Evolutionary conservation across 2,113 vertebrate species (phyloP).

Genomic region (Tragelaphus scriptus): DNA sequence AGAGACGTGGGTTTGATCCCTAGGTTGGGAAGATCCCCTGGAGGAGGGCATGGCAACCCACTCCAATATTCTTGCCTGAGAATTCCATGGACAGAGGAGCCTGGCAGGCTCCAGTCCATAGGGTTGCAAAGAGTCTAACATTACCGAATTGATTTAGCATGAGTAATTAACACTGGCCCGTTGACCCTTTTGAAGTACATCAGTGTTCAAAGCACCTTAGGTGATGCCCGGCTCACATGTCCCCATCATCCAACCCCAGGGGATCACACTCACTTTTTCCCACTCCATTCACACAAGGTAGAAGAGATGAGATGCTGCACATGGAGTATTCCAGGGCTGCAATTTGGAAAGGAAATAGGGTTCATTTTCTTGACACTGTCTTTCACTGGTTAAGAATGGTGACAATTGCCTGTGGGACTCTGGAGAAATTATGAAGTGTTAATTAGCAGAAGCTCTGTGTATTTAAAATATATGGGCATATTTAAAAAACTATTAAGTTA

Average conservation of each 20-base stretch:
- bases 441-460: constrained; percentile 65
- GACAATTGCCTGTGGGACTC: constrained; percentile 54
- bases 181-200: not conserved
- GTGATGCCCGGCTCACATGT: not conserved
- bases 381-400: constrained; percentile 49
- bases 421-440: constrained; percentile 66
- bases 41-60: not conserved
- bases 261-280: not conserved
- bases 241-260: not conserved
- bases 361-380: constrained; percentile 62
- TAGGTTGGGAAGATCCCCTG: not conserved
- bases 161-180: not conserved
- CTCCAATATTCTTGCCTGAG: not conserved
- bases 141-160: not conserved
- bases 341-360: constrained; percentile 32
- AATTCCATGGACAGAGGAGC: not conserved
- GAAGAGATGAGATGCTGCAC: not conserved
- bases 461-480: constrained; percentile 58
- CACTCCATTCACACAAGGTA: not conserved
- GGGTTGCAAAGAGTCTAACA: not conserved
- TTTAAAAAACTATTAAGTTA: constrained; percentile 62
- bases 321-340: not conserved
- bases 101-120: not conserved
- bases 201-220: not conserved
- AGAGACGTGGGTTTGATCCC: not conserved